Base-by-base conservation (phyloP, 2,113 vertebrate species). In the Promerops cafer region DNA sequence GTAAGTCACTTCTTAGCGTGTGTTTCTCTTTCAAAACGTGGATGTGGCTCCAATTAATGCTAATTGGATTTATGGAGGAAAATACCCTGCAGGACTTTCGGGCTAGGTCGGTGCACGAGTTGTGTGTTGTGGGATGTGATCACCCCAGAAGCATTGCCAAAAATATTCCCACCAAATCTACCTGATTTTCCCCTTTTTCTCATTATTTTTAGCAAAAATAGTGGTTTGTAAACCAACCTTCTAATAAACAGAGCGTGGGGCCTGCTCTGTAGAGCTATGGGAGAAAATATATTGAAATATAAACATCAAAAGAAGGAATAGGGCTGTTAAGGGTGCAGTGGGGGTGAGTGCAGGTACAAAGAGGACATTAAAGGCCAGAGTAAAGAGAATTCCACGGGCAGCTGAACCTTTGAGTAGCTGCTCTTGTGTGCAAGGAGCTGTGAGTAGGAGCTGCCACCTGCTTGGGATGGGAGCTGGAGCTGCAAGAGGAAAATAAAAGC, bases 21-120 rank as follows among this genome's bases (percentile, higher is more conserved):
- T 9, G 53, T 91, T 94, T 94, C 91, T 92, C 84, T 91, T 96
- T 89, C 77, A 45, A 89, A 94, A 94, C 4, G 53, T 90, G 89
- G 53, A 22, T 93, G 65, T 44, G 77, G 77, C 92, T 93, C 77
- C 53, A 74, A 72, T 93, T 92, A 90, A 76, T 89, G 54, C 53
- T 94, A 85, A 95, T 77, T 89, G 84, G 56, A 93, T 96, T 96
- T 90, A 63, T 90, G 83, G 89, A 94, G 80, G 50, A 56, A 68
- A 85, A 85, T 80, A 87, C 63, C 88, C 53, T 92, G 82, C 21
- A 77, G 69, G 49, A 59, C 66, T 86, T 65, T 33, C 4, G 2
- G 64, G 88, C 37, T 42, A 3, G 60, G 66, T 69, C 70, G n/a
- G 28, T 33, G 61, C 39, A 21, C 52, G 39, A 44, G 69, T 87